Conservation (phyloP, 2,113 vertebrate genomes). For the Lophochroa leadbeateri region DNA sequence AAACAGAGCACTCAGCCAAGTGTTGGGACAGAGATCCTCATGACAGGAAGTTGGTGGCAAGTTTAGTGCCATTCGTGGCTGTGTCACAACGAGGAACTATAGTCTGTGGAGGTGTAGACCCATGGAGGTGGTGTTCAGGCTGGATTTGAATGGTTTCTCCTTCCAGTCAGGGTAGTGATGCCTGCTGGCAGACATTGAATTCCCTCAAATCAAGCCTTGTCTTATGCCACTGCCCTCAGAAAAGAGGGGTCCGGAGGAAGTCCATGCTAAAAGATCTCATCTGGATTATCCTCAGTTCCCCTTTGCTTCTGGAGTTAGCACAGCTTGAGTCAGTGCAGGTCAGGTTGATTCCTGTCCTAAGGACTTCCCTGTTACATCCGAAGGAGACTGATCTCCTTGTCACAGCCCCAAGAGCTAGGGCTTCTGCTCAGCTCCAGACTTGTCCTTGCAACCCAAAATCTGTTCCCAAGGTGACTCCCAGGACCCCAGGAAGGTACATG, state of each 20-base stretch:
- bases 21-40: background rate
- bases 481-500: background rate
- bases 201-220: background rate
- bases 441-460: accelerated
- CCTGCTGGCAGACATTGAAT: background rate
- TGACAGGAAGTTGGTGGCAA: background rate
- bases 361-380: background rate
- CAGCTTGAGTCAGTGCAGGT: background rate
- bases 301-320: background rate
- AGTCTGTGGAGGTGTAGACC: background rate
- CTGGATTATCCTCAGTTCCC: background rate
- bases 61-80: background rate
- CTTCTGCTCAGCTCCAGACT: background rate
- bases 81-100: accelerated
- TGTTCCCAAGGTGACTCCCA: background rate
- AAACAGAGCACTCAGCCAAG: background rate
- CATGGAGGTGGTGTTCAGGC: background rate
- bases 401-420: background rate
- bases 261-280: background rate
- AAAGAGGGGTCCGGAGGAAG: background rate
- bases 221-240: background rate
- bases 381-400: background rate
- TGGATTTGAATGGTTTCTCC: background rate
- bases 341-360: background rate
- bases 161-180: background rate